A percentile compares a stretch with the other conserved stretches of the same genome.
Conservation (phyloP, 1,140 invertebrate genomes). For the Parapsyche elsis region DNA sequence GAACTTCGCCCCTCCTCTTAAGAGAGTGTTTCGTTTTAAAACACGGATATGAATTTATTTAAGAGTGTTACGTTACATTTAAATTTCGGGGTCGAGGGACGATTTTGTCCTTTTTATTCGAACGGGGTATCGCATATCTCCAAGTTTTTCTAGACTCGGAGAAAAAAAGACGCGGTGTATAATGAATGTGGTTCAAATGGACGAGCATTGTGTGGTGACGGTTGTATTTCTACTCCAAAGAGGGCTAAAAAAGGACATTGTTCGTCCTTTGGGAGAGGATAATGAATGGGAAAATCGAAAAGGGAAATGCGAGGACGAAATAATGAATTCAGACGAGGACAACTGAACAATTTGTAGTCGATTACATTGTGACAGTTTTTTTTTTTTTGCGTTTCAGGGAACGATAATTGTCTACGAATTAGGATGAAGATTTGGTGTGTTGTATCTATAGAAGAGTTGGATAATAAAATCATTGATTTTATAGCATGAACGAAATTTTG, state of each 20-base stretch:
- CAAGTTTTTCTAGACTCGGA: neutral
- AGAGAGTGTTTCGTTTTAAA: neutral
- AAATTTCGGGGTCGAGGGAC: too few relatives aligned
- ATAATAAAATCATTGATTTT: too few relatives aligned
- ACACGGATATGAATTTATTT: neutral
- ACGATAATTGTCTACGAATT: slow-evolving; percentile 21
- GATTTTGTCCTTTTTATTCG: too few relatives aligned
- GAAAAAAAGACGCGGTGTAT: neutral
- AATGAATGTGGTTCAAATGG: neutral
- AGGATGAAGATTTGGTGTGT: neutral
- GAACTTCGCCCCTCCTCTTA: neutral
- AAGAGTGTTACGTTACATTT: too few relatives aligned
- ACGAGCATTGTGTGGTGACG: neutral
- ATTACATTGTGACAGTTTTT: neutral
- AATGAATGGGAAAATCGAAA: slow-evolving; percentile 33
- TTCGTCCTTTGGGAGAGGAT: slow-evolving; percentile 23
- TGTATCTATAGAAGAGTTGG: too few relatives aligned
- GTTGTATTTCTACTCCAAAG: too few relatives aligned
- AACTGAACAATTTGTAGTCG: slow-evolving; percentile 4
- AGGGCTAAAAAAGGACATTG: neutral
- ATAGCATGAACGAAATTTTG: too few relatives aligned
- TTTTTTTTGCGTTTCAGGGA: slow-evolving; percentile 4
- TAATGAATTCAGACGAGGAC: slow-evolving; percentile 30
- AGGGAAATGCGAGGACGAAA: slow-evolving; percentile 25
- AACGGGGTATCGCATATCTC: too few relatives aligned